These are phyloP conservation scores for Nebria salina DNA, from an alignment of 2,888 invertebrate species.

Conservation along the genomic window DNA sequence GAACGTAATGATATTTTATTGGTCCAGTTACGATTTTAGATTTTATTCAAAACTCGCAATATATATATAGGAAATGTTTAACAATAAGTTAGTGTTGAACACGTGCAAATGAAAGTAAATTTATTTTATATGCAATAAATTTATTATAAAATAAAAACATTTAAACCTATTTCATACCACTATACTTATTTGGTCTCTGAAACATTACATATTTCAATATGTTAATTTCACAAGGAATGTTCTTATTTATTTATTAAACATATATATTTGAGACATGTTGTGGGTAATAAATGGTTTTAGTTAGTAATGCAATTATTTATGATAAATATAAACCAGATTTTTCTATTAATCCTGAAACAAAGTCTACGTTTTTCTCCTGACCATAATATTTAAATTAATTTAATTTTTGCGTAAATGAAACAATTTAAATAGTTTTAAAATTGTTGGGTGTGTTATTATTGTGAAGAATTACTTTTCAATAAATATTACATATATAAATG, in stretches of 20 bases:
- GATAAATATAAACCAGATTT: no score
- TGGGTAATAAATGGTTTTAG: no score
- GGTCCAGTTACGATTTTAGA: not conserved
- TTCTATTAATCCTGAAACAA: no score
- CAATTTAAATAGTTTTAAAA: not conserved
- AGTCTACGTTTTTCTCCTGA: no score
- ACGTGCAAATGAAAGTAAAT: constrained; percentile 1
- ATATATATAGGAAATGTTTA: not conserved
- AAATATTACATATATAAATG: not conserved
- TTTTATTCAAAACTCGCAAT: not conserved
- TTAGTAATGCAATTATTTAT: no score
- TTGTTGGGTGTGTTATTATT: not conserved
- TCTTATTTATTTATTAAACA: no score
- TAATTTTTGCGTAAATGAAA: not conserved
- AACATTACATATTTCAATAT: no score
- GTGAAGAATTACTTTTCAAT: not conserved
- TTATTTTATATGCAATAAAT: not conserved
- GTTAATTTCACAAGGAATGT: no score
- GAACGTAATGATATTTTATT: constrained; percentile 15
- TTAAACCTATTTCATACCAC: no score
- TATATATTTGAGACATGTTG: no score
- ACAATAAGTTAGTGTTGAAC: not conserved
- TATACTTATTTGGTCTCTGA: no score
- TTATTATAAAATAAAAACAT: not conserved
- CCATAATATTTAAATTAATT: no score